phyloP scores from a whole-genome alignment of 2,113 vertebrate species.

The Litocranius walleri region DNA sequence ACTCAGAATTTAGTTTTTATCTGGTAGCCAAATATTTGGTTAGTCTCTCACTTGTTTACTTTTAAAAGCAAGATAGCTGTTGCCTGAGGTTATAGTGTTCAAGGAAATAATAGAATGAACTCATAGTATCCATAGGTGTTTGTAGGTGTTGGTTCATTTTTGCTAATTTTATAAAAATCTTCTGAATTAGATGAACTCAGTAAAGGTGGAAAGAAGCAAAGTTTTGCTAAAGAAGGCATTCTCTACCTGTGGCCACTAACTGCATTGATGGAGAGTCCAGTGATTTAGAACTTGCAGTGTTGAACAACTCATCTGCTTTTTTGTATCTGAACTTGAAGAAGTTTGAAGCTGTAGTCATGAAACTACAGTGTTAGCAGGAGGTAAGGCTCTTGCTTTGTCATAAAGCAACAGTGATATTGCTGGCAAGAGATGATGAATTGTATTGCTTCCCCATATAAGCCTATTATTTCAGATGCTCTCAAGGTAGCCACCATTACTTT shows the following conservation, averaged over 20 bases:
- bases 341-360: constrained; percentile 32
- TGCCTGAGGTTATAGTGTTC: neutral
- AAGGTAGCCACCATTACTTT: constrained; percentile 59
- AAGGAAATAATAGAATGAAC: neutral
- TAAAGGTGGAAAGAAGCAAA: neutral
- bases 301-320: constrained; percentile 41
- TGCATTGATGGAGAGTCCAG: neutral
- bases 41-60: neutral
- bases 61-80: neutral
- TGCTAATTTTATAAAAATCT: constrained; percentile 5
- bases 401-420: constrained; percentile 43
- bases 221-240: neutral
- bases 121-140: neutral
- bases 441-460: constrained; percentile 9
- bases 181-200: neutral
- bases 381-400: constrained; percentile 27
- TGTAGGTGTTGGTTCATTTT: neutral
- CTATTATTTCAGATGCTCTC: constrained; percentile 63
- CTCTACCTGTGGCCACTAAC: neutral
- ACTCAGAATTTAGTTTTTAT: neutral
- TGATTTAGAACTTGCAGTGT: neutral
- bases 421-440: constrained; percentile 35
- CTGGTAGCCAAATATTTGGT: neutral
- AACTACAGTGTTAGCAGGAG: constrained; percentile 22
- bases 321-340: constrained; percentile 11